Base-by-base conservation (phyloP, 2,113 vertebrate genomes). In the Cephalopholis sonnerati region DNA sequence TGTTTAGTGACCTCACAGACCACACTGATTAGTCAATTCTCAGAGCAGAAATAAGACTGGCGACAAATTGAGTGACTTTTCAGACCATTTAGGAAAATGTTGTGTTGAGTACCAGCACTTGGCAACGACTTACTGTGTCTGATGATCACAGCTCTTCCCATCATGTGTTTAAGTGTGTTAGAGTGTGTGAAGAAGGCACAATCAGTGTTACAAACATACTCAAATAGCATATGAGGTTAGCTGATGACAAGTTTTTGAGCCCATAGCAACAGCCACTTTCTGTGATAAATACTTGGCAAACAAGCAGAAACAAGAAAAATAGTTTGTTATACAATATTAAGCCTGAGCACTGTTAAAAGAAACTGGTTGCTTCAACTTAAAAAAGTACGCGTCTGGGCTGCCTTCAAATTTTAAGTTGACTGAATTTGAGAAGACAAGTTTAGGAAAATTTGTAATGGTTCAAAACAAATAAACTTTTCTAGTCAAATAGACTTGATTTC, bases 131-230 rank as follows among this genome's bases (percentile, higher is more conserved):
- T 62, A 13, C 41, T 10, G 70, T 74, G 63, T 53, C 73, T 77
- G 63, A 67, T 9, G 50, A 79, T 79, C 65, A 74, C 77, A 75
- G 78, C 66, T 79, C 51, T 61, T 79, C 57, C 41, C 54, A n/a
- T 76, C 50, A 48, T 72, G 54, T 75, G 44, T 74, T 65, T 82
- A 75, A 80, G 81, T 64, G 68, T 69, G 83, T 65, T 59, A 32
- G 41, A 79, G 55, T 58, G 63, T 87, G 61, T 74, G 57, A 81
- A 74, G 48, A 69, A 84, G 67, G 83, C 83, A 57, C 53, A 55
- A 68, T 58, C 39, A 25, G 54, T 78, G 78, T 70, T 79, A 51
- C 22, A 79, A 76, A 72, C 58, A 82, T 32, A 51, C 53, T 54
- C 53, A 74, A 84, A 77, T 25, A 81, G 72, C 77, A 73, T 73